phyloP scores from a whole-genome alignment of 2,888 invertebrate genomes.

The Lissonota sp. region DNA sequence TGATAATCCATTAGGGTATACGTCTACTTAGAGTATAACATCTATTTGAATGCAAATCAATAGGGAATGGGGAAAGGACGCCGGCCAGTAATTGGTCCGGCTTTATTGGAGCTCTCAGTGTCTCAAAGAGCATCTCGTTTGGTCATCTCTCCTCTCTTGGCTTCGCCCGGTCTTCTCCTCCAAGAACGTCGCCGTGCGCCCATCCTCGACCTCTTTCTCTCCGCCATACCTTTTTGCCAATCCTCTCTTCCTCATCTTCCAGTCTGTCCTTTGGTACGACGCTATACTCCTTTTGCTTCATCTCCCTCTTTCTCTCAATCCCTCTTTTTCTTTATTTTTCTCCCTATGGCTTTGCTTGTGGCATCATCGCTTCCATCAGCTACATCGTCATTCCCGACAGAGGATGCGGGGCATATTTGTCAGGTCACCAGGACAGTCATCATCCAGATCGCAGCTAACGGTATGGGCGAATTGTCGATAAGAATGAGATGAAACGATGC shows the following conservation, averaged over 20 bases:
- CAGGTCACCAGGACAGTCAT: neutral
- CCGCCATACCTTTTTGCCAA: constrained; percentile 56
- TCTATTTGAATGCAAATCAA: constrained; percentile 84
- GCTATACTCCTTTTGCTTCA: constrained; percentile 65
- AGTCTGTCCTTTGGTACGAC: constrained; percentile 43
- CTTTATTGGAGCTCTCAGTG: constrained; percentile 84
- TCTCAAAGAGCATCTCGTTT: constrained; percentile 84
- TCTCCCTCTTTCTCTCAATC: constrained; percentile 64
- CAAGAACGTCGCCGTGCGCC: constrained; percentile 5
- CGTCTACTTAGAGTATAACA: constrained; percentile 84
- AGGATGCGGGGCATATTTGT: neutral
- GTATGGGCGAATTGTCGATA: constrained; percentile 4
- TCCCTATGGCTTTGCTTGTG: constrained; percentile 55
- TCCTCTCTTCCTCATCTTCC: constrained; percentile 65
- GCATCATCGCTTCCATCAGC: constrained; percentile 67
- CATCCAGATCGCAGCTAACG: constrained; percentile 7
- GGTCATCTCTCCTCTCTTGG: constrained; percentile 80
- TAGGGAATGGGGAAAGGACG: constrained; percentile 81
- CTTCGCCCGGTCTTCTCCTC: constrained; percentile 58
- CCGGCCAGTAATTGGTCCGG: constrained; percentile 83
- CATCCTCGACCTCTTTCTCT: constrained; percentile 63
- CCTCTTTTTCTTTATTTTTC: constrained; percentile 66
- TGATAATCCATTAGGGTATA: constrained; percentile 84
- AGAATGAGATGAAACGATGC: constrained; percentile 5
- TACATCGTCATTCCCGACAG: constrained; percentile 61